Evolutionary conservation across 2,113 vertebrate species (phyloP), one percentile per base, ranked within the genome.

Genomic region (Microtus ochrogaster): DNA sequence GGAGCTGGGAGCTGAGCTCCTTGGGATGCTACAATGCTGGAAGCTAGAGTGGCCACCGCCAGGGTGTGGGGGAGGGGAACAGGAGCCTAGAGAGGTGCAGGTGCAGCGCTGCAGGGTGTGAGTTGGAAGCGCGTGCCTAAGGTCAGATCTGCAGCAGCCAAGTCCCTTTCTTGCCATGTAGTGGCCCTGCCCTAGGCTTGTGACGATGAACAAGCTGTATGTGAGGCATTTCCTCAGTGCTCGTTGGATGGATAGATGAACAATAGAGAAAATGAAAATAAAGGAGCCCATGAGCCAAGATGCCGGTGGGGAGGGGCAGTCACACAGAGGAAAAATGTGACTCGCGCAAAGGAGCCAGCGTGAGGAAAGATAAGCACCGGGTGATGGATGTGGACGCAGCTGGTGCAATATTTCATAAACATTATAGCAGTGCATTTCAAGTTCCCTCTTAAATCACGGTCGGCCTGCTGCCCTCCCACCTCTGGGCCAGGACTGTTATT

Each of bases 41-140:
- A 89, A 68, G 39, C 5, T 86, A 7, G 24, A 63, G n/a, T 28
- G 13, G n/a, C 13, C 52, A 14, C 36, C 4, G 73, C 28, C 49
- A 3, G n/a, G 0, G 12, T 3, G 55, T 7, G 41, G 2, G 11
- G 55, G 11, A 3, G 78, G 30, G 9, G 4, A 9, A 14, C 33
- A 52, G 26, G 22, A 14, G 9, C 3, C 17, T 26, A 28, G 47
- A 12, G 2, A 3, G 16, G 7, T 0, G 1, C 58, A 72, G 79
- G 74, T 11, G 16, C 0, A 11, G 8, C 0, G 30, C n/a, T 2
- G 12, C 2, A 30, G 22, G 5, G 9, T 0, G 17, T 13, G 49
- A 26, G 0, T 2, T 12, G 52, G 21, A 5, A 49, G 12, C 52
- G 39, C 24, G 30, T 3, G 2, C n/a, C 47, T 9, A 0, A 44